A percentile compares a stretch with the other conserved stretches of the same genome.
phyloP scores from a whole-genome alignment of 2,797 vertebrate genomes.

The Anas bahamensis region DNA sequence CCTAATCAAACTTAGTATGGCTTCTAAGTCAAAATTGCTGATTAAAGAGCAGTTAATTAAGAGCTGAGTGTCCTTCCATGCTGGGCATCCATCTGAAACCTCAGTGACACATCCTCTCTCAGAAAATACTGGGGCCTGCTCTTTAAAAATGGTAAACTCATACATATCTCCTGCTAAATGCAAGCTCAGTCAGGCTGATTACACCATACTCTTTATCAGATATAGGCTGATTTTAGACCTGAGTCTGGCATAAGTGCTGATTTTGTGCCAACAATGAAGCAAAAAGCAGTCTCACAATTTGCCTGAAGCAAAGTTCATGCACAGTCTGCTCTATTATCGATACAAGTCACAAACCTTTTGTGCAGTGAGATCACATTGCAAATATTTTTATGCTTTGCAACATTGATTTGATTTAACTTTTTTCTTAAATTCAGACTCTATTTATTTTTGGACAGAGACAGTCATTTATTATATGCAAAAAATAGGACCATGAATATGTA shows the following conservation, averaged over 20 bases:
- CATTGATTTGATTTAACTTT: slow-evolving; percentile 34
- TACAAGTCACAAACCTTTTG: slow-evolving; percentile 7
- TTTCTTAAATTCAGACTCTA: slow-evolving; percentile 23
- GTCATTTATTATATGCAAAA: background rate
- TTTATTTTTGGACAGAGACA: slow-evolving; percentile 26
- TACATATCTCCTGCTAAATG: background rate
- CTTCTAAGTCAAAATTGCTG: background rate
- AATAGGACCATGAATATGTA: background rate
- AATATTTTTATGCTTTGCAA: slow-evolving; percentile 5
- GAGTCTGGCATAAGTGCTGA: background rate
- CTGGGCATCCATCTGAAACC: background rate
- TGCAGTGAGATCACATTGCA: background rate
- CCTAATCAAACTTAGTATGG: background rate
- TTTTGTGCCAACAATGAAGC: background rate
- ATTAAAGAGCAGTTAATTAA: background rate
- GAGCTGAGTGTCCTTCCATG: background rate
- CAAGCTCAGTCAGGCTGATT: background rate
- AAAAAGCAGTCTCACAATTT: background rate
- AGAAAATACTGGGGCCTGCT: background rate
- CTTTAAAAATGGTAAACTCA: background rate
- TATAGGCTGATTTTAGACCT: background rate
- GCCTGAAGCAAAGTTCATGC: background rate
- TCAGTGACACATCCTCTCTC: too few relatives aligned
- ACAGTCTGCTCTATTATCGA: background rate
- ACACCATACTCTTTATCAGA: background rate